Conservation (phyloP, 2,797 vertebrate species). For the Cynopterus sphinx region DNA sequence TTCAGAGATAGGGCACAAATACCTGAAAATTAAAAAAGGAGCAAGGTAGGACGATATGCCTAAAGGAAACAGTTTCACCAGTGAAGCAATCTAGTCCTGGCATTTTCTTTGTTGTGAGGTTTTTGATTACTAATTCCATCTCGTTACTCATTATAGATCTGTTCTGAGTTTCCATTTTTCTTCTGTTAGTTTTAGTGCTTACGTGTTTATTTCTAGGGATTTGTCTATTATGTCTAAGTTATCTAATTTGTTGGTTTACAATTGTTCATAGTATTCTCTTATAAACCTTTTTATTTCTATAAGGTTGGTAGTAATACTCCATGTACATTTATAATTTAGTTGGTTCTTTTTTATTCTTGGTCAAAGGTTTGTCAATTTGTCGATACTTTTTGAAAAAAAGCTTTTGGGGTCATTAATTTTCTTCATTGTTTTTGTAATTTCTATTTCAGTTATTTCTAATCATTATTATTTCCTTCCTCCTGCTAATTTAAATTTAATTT, state of each 20-base stretch:
- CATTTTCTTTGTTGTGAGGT: not conserved
- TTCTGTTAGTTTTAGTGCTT: not conserved
- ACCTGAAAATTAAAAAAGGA: not conserved
- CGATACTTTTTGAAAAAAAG: not conserved
- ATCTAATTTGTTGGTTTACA: not conserved
- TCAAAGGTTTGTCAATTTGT: not conserved
- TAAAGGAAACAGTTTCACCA: not conserved
- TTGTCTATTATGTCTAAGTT: not conserved
- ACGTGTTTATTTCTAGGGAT: not conserved
- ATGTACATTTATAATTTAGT: not conserved
- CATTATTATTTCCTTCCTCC: not conserved
- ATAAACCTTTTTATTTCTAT: not conserved
- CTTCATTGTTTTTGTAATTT: not conserved
- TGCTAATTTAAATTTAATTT: not conserved
- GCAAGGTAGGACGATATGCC: not conserved
- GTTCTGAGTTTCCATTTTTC: not conserved
- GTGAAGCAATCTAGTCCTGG: not conserved
- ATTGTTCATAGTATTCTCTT: not conserved
- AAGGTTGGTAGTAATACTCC: not conserved
- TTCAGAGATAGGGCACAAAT: not conserved
- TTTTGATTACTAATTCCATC: not conserved
- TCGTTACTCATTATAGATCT: not conserved
- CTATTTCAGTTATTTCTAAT: not conserved
- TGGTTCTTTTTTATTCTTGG: not conserved
- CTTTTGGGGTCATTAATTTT: not conserved